phyloP scores from a whole-genome alignment of 2,888 invertebrate species.

The Brachypterus glaber region DNA sequence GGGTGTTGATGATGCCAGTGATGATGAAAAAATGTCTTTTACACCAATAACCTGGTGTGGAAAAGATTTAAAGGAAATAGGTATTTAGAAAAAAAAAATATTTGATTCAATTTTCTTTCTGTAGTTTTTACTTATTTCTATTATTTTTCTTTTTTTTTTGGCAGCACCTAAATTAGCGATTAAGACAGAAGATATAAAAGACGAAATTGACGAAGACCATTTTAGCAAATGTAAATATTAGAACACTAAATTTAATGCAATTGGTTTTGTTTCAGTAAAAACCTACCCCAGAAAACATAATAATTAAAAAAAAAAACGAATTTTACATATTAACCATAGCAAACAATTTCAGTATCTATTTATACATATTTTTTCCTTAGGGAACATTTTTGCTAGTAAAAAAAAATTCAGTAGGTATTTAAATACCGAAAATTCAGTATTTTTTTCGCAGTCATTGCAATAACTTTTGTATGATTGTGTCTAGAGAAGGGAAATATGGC shows the following conservation, averaged over 20 bases:
- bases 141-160: background rate
- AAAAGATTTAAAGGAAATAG: constrained; percentile 19
- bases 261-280: background rate
- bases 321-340: background rate
- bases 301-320: background rate
- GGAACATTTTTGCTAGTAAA: too few species aligned
- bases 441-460: too few species aligned
- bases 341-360: too few species aligned
- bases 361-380: too few species aligned
- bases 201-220: too few species aligned
- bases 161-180: constrained; percentile 16
- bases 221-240: background rate
- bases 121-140: background rate
- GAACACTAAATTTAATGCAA: too few species aligned
- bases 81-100: too few species aligned
- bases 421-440: too few species aligned
- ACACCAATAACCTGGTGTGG: constrained; percentile 23
- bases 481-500: too few species aligned
- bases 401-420: too few species aligned
- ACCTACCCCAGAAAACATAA: constrained; percentile 1
- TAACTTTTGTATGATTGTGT: too few species aligned
- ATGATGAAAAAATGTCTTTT: constrained; percentile 28
- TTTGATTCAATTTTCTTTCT: background rate
- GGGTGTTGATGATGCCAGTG: constrained; percentile 25
- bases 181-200: constrained; percentile 13